Percentiles rank a stretch among this genome's conserved stretches.
Evolutionary conservation across 2,113 vertebrate species (phyloP).

Genomic region (Ammospiza caudacuta): DNA sequence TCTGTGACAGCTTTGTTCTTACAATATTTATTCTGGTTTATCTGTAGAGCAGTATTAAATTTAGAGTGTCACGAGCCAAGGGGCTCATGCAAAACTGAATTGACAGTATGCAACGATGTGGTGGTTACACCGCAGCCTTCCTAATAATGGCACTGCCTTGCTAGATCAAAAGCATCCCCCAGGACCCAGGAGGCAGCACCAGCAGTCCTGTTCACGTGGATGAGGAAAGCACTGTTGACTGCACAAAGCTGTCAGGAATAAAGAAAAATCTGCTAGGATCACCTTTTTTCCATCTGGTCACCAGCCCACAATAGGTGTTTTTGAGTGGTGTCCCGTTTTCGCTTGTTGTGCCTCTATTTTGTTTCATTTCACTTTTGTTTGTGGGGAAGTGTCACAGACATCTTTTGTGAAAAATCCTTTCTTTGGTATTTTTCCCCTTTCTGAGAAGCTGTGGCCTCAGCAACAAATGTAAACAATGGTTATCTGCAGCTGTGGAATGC

Average conservation of each 20-base stretch:
- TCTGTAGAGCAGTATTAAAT: slow-evolving; percentile 13
- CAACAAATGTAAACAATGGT: too few species aligned
- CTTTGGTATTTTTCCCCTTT: too few species aligned
- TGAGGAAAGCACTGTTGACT: background rate
- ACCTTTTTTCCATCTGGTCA: background rate
- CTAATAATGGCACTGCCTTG: background rate
- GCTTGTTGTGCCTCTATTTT: background rate
- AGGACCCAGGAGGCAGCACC: background rate
- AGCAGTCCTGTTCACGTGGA: background rate
- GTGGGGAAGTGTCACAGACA: background rate
- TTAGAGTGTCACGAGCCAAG: background rate
- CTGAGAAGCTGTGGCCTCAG: too few species aligned
- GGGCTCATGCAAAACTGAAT: slow-evolving; percentile 42
- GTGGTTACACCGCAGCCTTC: background rate
- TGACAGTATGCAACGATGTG: slow-evolving; percentile 4
- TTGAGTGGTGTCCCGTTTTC: background rate
- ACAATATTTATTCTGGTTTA: slow-evolving; percentile 51
- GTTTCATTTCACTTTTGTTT: background rate
- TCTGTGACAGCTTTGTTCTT: slow-evolving; percentile 53
- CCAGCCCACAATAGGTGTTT: background rate
- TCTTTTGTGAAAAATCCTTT: too few species aligned
- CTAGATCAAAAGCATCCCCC: background rate
- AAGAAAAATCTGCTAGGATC: background rate
- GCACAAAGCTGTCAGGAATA: background rate
- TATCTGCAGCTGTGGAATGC: too few species aligned